Evolutionary conservation across 2,888 invertebrate genomes (phyloP).

Genomic region (Microlaimidae sp.): DNA sequence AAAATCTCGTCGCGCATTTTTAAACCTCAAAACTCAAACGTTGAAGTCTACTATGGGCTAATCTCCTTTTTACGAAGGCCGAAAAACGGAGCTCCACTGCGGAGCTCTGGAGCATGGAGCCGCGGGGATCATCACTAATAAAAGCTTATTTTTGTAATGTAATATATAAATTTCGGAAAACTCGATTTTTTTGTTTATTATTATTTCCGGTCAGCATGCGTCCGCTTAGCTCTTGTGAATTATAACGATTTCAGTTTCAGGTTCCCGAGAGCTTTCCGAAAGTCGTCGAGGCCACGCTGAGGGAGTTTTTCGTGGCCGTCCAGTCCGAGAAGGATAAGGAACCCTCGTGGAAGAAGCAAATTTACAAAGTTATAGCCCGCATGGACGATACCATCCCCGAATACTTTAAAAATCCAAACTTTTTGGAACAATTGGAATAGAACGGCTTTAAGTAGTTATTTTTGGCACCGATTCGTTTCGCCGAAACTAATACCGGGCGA

Average conservation of each 20-base stretch:
- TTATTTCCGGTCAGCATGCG: neutral
- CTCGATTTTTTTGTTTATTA: neutral
- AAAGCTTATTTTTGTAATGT: too few relatives aligned
- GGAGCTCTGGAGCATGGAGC: too few relatives aligned
- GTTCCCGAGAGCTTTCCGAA: slow-evolving; percentile 90
- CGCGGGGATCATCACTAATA: too few relatives aligned
- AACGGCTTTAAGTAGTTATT: neutral
- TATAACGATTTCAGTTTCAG: slow-evolving; percentile 45
- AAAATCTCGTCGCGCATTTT: too few relatives aligned
- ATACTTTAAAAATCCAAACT: slow-evolving; percentile 98
- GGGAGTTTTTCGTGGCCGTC: slow-evolving; percentile 97
- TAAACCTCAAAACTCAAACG: too few relatives aligned
- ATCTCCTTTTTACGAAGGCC: too few relatives aligned
- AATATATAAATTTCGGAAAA: too few relatives aligned
- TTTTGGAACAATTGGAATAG: slow-evolving; percentile 89
- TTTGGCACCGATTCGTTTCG: too few relatives aligned
- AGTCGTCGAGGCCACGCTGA: slow-evolving; percentile 88
- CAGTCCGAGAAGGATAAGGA: slow-evolving; percentile 88
- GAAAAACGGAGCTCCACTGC: too few relatives aligned
- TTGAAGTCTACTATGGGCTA: too few relatives aligned
- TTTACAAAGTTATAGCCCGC: slow-evolving; percentile 98
- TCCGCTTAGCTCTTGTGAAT: neutral
- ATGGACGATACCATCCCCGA: slow-evolving; percentile 97
- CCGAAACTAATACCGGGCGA: too few relatives aligned
- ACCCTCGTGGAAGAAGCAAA: slow-evolving; percentile 99